Conservation (phyloP, 2,113 vertebrate genomes). For the Crotophaga sulcirostris region DNA sequence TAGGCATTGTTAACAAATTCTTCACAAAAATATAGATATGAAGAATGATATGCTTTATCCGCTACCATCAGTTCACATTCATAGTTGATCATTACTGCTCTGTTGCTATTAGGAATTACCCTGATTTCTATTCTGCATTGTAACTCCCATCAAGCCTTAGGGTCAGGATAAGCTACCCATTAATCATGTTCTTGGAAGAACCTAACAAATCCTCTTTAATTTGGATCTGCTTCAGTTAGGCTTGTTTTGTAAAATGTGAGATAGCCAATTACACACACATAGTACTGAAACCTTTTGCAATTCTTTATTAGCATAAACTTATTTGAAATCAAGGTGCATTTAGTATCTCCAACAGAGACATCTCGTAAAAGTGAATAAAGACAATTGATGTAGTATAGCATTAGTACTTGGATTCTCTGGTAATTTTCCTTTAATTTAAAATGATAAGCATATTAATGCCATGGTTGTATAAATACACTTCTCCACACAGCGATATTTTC, state of each 20-base stretch:
- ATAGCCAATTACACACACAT: neutral
- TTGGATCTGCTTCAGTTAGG: neutral
- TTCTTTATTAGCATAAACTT: neutral
- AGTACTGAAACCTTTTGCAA: neutral
- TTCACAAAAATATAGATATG: neutral
- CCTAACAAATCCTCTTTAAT: constrained; percentile 20
- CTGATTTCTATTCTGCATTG: constrained; percentile 4
- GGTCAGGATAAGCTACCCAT: neutral
- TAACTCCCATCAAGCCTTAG: neutral
- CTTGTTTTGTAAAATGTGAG: constrained; percentile 9
- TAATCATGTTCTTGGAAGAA: constrained; percentile 16
- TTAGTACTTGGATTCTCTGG: neutral
- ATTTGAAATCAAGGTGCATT: neutral
- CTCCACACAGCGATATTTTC: neutral
- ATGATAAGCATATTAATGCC: neutral
- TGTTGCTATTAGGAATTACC: neutral
- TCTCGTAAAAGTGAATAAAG: neutral
- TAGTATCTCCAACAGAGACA: neutral
- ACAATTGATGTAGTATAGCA: neutral
- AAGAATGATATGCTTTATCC: neutral
- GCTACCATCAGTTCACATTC: neutral
- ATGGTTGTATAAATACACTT: neutral
- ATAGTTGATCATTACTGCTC: neutral
- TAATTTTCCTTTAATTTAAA: neutral
- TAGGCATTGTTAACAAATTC: neutral